A percentile compares a stretch with the other conserved stretches of the same genome.
Conservation (phyloP, 2,797 vertebrate genomes). For the Onychomys leucogaster region DNA sequence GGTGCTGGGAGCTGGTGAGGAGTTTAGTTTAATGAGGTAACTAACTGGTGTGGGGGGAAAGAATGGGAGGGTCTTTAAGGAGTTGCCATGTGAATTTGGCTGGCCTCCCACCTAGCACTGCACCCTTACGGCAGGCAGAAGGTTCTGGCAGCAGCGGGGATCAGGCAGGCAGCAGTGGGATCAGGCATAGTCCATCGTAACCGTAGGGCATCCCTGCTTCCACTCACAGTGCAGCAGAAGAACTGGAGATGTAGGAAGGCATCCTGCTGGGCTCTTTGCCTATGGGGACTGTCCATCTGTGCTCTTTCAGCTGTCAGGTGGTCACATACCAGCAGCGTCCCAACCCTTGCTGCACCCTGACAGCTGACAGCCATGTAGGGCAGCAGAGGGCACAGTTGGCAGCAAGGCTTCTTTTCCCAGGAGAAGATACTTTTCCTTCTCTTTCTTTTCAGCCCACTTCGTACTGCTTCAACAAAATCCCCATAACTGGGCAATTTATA, state of each 20-base stretch:
- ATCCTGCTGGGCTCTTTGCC: background rate
- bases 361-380: rapidly evolving
- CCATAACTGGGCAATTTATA: background rate
- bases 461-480: background rate
- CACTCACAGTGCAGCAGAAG: rapidly evolving
- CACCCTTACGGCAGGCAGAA: no score
- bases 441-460: background rate
- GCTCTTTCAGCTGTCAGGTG: no score
- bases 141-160: no score
- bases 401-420: rapidly evolving
- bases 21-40: no score
- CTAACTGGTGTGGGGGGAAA: rapidly evolving
- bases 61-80: rapidly evolving
- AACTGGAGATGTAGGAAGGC: rapidly evolving
- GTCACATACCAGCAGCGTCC: background rate
- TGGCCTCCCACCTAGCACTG: background rate
- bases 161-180: no score
- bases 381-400: background rate
- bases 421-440: rapidly evolving
- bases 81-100: background rate
- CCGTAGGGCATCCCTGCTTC: rapidly evolving
- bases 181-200: rapidly evolving
- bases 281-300: background rate
- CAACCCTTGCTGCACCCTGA: rapidly evolving
- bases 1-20: background rate